Percentiles rank a stretch among this genome's conserved stretches.
Conservation (phyloP, 2,113 vertebrate species). For the Pseudois nayaur region DNA sequence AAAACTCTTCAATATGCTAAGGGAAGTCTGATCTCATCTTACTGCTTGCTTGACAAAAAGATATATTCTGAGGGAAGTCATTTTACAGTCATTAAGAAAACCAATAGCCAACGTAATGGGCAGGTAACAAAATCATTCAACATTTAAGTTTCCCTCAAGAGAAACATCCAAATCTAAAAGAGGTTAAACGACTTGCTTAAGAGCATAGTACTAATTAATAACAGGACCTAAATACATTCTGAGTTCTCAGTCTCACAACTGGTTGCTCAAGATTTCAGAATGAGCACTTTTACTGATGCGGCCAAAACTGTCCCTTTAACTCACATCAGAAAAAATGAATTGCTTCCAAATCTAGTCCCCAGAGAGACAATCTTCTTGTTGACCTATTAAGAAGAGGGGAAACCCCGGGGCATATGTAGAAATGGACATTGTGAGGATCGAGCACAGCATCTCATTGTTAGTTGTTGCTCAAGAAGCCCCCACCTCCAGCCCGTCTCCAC, state of each 20-base stretch:
- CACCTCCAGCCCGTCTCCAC: background rate
- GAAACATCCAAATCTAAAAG: conserved; percentile 7
- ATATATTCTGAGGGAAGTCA: background rate
- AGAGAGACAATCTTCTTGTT: background rate
- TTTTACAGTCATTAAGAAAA: conserved; percentile 42
- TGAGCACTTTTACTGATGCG: background rate
- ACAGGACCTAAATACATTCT: background rate
- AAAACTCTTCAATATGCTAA: background rate
- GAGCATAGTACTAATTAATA: background rate
- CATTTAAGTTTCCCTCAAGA: conserved; percentile 36
- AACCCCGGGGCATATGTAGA: background rate
- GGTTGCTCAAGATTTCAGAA: background rate
- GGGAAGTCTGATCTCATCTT: background rate
- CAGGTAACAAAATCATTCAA: conserved; percentile 32
- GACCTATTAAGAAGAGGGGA: background rate
- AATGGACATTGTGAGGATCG: background rate
- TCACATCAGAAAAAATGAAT: background rate
- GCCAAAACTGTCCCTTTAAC: background rate
- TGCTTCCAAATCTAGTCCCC: background rate
- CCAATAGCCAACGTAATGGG: background rate
- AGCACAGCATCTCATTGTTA: background rate
- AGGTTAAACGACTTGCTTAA: background rate
- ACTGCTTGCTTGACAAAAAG: background rate
- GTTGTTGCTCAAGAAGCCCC: background rate
- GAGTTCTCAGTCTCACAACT: background rate